A percentile compares a stretch with the other conserved stretches of the same genome.
Conservation (phyloP, 2,888 invertebrate genomes). For the Criorhina ranunculi region DNA sequence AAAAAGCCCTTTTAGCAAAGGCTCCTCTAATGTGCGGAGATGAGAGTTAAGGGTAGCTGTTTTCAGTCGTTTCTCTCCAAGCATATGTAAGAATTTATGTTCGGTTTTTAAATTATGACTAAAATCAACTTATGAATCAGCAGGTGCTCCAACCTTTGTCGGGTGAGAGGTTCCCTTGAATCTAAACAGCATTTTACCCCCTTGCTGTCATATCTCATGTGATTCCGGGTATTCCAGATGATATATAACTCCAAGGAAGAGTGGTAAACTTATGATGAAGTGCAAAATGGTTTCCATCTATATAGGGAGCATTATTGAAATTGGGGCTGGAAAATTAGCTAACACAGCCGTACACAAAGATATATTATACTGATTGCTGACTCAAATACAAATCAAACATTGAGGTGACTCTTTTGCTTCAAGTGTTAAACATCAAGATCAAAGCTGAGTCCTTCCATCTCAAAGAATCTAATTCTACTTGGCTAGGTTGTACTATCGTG, state of each 20-base stretch:
- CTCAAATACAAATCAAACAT: conserved; percentile 24
- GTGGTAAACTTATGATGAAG: conserved; percentile 46
- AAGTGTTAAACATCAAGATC: neutral
- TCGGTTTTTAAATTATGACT: conserved; percentile 62
- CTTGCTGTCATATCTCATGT: conserved; percentile 21
- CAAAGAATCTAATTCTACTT: conserved; percentile 19
- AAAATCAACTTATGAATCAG: conserved; percentile 66
- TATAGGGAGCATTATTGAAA: conserved; percentile 41
- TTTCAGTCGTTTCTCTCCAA: neutral
- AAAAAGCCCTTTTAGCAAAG: conserved; percentile 25
- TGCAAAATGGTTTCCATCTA: conserved; percentile 21
- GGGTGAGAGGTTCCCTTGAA: neutral
- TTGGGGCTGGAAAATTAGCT: conserved; percentile 28
- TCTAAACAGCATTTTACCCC: conserved; percentile 6
- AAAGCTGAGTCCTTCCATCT: conserved; percentile 3
- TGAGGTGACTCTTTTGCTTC: neutral
- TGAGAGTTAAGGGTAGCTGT: neutral
- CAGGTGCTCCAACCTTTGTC: conserved; percentile 46
- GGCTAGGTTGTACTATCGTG: neutral
- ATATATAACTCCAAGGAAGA: conserved; percentile 40
- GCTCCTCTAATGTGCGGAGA: neutral
- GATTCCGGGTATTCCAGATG: conserved; percentile 21
- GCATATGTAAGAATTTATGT: conserved; percentile 57
- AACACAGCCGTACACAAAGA: neutral
- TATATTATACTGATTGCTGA: conserved; percentile 11